Evolutionary conservation across 2,797 vertebrate genomes (phyloP).

Genomic region (Benthosema pterotum): DNA sequence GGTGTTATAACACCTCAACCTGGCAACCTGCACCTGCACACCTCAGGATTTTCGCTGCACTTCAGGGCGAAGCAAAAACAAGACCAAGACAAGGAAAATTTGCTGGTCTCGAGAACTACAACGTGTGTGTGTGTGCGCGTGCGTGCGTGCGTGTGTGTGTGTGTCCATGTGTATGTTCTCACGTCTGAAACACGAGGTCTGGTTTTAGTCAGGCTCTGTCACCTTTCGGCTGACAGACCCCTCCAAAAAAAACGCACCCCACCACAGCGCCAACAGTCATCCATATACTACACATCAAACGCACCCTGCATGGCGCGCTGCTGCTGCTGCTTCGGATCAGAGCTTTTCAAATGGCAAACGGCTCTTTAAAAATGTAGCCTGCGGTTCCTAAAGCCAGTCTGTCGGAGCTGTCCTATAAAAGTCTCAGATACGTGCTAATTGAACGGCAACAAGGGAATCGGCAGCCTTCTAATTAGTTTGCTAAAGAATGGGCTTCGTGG

Average conservation of each 20-base stretch:
- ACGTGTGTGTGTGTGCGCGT: background rate
- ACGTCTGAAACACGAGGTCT: background rate
- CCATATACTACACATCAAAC: too few species aligned
- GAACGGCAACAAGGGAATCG: background rate
- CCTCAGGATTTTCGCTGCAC: too few species aligned
- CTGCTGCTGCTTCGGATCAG: background rate
- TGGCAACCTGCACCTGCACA: too few species aligned
- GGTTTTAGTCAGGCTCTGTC: constrained; percentile 3
- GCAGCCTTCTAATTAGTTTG: too few species aligned
- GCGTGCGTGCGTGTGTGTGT: background rate
- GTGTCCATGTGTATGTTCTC: constrained; percentile 8
- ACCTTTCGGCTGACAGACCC: background rate
- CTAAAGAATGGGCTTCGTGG: too few species aligned
- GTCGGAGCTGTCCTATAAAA: background rate
- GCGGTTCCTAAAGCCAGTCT: too few species aligned
- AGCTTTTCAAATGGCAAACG: background rate
- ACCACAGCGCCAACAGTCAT: background rate
- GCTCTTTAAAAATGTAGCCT: background rate
- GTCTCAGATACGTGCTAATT: background rate
- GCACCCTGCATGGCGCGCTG: too few species aligned
- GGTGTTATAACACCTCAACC: too few species aligned
- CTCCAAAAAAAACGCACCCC: background rate
- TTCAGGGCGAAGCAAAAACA: too few species aligned
- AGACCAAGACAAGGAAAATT: too few species aligned
- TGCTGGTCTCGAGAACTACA: too few species aligned